These are phyloP conservation scores for Sycobia sp. DNA, from an alignment of 1,140 invertebrate species.

Conservation along the genomic window DNA sequence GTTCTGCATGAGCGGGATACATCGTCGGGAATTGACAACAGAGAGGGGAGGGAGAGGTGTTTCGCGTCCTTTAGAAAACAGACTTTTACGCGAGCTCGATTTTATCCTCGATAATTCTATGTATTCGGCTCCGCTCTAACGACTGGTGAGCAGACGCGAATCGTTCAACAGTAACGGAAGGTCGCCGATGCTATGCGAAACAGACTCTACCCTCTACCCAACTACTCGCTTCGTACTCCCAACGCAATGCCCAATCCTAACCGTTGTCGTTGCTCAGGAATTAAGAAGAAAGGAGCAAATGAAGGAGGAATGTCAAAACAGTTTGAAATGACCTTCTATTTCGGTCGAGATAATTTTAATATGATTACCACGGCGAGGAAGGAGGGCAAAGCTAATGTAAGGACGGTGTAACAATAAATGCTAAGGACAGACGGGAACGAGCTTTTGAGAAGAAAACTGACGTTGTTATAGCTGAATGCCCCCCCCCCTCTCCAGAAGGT, in stretches of 20 bases:
- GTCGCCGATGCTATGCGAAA: background rate
- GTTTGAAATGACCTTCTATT: conserved; percentile 33
- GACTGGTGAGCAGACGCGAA: too few relatives aligned
- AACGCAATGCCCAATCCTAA: conserved; percentile 11
- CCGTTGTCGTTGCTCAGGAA: conserved; percentile 14
- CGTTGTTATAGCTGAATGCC: too few relatives aligned
- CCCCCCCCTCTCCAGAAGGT: too few relatives aligned
- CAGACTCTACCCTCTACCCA: too few relatives aligned
- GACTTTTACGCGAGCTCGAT: background rate
- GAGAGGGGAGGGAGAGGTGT: background rate
- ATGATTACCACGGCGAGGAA: conserved; percentile 40
- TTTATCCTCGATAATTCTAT: too few relatives aligned
- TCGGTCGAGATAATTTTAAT: conserved; percentile 50
- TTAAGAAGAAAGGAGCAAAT: background rate
- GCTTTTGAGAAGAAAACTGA: conserved; percentile 2
- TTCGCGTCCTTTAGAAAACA: background rate
- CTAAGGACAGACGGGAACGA: too few relatives aligned
- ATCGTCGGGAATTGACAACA: background rate
- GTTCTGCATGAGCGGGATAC: background rate
- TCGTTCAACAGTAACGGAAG: background rate
- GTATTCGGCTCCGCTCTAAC: background rate
- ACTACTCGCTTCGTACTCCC: too few relatives aligned
- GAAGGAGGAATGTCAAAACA: background rate
- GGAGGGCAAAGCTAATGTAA: background rate
- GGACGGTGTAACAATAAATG: too few relatives aligned